These are phyloP conservation scores for Bucorvus abyssinicus DNA, from an alignment of 2,797 vertebrate species.

Conservation along the genomic window DNA sequence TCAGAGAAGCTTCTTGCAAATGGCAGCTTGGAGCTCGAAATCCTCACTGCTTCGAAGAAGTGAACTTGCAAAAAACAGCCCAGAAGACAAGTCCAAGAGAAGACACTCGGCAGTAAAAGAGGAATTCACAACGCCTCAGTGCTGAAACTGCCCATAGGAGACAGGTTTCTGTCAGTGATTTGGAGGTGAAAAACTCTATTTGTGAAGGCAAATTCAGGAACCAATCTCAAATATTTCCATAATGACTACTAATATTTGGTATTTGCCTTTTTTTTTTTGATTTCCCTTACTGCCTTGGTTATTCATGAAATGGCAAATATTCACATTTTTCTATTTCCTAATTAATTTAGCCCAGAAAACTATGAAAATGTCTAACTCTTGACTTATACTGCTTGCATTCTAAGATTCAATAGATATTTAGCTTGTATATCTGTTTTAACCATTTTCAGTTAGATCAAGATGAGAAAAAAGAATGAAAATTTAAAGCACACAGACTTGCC, in stretches of 20 bases:
- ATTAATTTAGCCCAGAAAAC: not conserved
- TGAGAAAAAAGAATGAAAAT: not conserved
- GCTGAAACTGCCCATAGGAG: not conserved
- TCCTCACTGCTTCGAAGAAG: not conserved
- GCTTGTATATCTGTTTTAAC: not conserved
- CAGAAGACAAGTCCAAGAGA: not conserved
- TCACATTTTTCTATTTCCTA: not conserved
- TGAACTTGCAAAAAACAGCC: not conserved
- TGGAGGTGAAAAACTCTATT: not conserved
- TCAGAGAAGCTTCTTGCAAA: not conserved
- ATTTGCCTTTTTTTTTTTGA: not conserved
- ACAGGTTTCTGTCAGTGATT: not conserved
- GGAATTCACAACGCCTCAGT: not conserved
- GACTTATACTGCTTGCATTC: not conserved
- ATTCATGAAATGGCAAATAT: not conserved
- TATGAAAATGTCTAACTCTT: not conserved
- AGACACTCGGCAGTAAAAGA: not conserved
- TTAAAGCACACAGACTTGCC: not conserved
- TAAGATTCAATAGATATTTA: not conserved
- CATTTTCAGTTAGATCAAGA: not conserved
- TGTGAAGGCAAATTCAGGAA: not conserved
- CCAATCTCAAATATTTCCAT: not conserved
- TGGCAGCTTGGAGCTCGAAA: not conserved
- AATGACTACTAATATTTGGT: not conserved
- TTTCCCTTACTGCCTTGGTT: not conserved